A percentile compares a stretch with the other conserved stretches of the same genome.
phyloP scores from a whole-genome alignment of 2,113 vertebrate species.

The Phrynocephalus versicolor region DNA sequence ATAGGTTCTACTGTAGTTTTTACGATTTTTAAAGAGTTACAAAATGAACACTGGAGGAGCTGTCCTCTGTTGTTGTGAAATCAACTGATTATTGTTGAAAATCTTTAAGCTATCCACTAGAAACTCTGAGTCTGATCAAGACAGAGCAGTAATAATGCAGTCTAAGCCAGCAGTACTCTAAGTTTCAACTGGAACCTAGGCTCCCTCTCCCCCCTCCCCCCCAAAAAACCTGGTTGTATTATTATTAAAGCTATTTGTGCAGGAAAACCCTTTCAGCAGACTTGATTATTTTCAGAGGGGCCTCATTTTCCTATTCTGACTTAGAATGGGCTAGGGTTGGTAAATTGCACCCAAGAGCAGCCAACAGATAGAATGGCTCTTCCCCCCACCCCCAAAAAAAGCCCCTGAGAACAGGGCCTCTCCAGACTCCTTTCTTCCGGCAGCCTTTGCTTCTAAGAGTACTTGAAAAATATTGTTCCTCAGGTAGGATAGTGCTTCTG shows the following conservation, averaged over 20 bases:
- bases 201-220: too few species aligned
- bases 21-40: constrained; percentile 13
- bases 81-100: constrained; percentile 49
- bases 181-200: constrained; percentile 49
- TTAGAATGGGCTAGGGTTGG: constrained; percentile 50
- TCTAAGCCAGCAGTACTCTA: constrained; percentile 44
- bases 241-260: constrained; percentile 64
- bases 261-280: constrained; percentile 64
- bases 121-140: constrained; percentile 56
- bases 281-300: constrained; percentile 69
- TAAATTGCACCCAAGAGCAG: constrained; percentile 39
- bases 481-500: constrained; percentile 59
- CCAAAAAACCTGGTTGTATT: constrained; percentile 57
- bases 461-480: constrained; percentile 68
- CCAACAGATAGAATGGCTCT: constrained; percentile 44
- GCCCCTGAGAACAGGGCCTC: constrained; percentile 51
- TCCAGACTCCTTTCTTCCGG: constrained; percentile 21
- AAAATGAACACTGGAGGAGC: background rate
- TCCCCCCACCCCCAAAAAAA: too few species aligned
- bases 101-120: constrained; percentile 53
- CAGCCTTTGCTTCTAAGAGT: constrained; percentile 61
- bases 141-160: constrained; percentile 63
- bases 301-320: constrained; percentile 52
- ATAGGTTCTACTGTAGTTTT: background rate
- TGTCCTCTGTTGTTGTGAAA: background rate